Evolutionary conservation across 2,113 vertebrate species (phyloP).

Genomic region (Protomyctophum bolini): DNA sequence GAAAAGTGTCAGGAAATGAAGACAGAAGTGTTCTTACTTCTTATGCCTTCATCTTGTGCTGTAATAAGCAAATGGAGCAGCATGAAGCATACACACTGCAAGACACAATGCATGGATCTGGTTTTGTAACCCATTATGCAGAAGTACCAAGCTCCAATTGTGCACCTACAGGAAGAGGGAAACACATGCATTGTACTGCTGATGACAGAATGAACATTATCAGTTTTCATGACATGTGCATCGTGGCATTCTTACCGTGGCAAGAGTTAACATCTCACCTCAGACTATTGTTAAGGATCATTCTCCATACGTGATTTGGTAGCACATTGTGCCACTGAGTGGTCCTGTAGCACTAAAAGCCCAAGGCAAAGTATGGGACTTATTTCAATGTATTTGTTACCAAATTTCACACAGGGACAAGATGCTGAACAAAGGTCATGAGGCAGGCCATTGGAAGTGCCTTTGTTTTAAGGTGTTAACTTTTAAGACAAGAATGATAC

Average conservation of each 20-base stretch:
- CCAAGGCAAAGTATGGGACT: background rate
- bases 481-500: slow-evolving; percentile 21
- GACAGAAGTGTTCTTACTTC: slow-evolving; percentile 88
- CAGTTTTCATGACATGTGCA: slow-evolving; percentile 38
- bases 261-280: slow-evolving; percentile 1
- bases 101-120: slow-evolving; percentile 70
- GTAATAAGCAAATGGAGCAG: slow-evolving; percentile 78
- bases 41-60: slow-evolving; percentile 90
- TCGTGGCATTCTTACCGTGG: slow-evolving; percentile 41
- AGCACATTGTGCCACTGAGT: background rate
- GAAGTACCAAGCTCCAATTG: slow-evolving; percentile 69
- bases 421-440: background rate
- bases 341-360: background rate
- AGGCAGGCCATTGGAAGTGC: too few species aligned
- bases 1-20: slow-evolving; percentile 57
- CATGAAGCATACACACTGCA: slow-evolving; percentile 80
- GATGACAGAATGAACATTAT: slow-evolving; percentile 42
- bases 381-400: background rate
- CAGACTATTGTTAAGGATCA: background rate
- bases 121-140: slow-evolving; percentile 77
- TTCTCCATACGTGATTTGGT: slow-evolving; percentile 12
- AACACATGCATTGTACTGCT: slow-evolving; percentile 67
- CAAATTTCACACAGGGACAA: background rate
- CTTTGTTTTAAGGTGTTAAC: too few species aligned
- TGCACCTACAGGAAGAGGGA: slow-evolving; percentile 72